These are phyloP conservation scores for Ameiurus melas DNA, from an alignment of 2,113 vertebrate species.

Conservation along the genomic window DNA sequence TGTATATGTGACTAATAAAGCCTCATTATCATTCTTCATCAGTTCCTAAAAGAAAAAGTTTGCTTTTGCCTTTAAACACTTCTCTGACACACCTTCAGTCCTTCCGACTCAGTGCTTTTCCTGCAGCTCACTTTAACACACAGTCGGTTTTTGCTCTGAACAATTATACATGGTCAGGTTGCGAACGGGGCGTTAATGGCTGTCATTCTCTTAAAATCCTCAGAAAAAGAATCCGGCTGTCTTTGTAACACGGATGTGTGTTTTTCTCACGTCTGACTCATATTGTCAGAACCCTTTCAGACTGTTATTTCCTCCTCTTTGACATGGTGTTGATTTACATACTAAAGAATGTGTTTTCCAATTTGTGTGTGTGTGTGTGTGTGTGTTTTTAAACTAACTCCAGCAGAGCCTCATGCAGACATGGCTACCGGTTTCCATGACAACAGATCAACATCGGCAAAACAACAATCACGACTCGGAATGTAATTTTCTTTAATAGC, in stretches of 20 bases:
- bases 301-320: background rate
- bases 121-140: background rate
- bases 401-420: background rate
- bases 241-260: background rate
- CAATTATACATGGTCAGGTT: background rate
- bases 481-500: background rate
- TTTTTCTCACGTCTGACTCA: background rate
- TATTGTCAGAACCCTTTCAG: background rate
- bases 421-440: background rate
- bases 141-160: background rate
- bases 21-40: no score
- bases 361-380: background rate
- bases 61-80: background rate
- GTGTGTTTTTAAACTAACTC: background rate
- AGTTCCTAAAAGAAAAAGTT: background rate
- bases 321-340: background rate
- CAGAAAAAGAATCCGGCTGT: background rate
- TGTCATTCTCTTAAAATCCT: background rate
- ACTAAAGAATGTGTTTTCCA: background rate
- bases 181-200: background rate
- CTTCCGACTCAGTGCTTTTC: background rate
- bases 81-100: background rate
- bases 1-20: no score
- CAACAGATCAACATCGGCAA: background rate
- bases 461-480: background rate